These are phyloP conservation scores for Oxystoma pomonae DNA, from an alignment of 2,888 invertebrate genomes.

Conservation along the genomic window DNA sequence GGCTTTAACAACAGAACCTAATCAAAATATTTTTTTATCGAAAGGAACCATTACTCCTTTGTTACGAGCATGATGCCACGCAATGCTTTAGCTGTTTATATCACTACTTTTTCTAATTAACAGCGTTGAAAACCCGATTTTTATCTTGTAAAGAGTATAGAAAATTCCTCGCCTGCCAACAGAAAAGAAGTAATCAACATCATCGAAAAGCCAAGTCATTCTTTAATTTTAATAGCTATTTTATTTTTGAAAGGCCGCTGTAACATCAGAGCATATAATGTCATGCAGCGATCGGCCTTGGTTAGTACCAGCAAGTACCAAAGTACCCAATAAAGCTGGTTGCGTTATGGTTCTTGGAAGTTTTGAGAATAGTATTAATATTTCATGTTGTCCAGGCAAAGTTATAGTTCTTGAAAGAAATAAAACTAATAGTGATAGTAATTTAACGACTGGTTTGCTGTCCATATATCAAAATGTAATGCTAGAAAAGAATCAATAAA, in stretches of 20 bases:
- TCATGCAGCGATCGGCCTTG: neutral
- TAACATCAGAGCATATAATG: neutral
- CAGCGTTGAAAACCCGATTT: neutral
- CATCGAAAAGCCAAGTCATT: slow-evolving; percentile 35
- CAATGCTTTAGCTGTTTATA: neutral
- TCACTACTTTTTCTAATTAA: neutral
- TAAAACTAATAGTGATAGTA: neutral
- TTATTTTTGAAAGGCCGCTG: slow-evolving; percentile 1
- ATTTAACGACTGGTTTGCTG: neutral
- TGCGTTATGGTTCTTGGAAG: neutral
- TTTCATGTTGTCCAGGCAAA: neutral
- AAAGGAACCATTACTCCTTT: neutral
- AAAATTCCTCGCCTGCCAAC: neutral
- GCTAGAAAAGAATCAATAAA: too few relatives aligned
- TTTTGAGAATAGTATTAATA: neutral
- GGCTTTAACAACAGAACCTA: neutral
- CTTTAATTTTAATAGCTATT: slow-evolving; percentile 31
- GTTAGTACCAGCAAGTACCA: too few relatives aligned
- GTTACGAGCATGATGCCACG: neutral
- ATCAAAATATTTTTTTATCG: neutral
- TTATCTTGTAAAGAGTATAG: neutral
- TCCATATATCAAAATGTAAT: too few relatives aligned
- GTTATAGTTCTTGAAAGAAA: neutral
- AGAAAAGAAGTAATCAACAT: slow-evolving; percentile 32
- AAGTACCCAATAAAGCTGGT: too few relatives aligned